Base-by-base conservation (phyloP, 2,797 vertebrate genomes). In the Epinephelus malabaricus region DNA sequence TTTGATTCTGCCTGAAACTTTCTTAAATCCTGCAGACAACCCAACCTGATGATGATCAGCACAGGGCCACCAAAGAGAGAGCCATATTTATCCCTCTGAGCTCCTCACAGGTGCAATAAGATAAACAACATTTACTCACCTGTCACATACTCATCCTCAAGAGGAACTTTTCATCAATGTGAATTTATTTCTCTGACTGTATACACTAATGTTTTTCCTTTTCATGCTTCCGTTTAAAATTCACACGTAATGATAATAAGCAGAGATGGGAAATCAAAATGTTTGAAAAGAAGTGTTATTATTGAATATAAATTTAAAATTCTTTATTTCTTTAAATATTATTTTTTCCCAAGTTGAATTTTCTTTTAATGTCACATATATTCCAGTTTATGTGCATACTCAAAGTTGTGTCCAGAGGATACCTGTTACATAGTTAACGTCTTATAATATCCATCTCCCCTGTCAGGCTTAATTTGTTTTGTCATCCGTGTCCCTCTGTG, bases 401-500 rank as follows among this genome's bases (percentile, higher is more conserved):
- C 40, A 10, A 69, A 54, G 27, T 67, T 58, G 17, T 72, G 55
- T 67, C 21, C 1, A 27, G 61, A 77, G 49, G 19, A 51, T 53
- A n/a, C 49, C n/a, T 69, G 64, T 58, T 64, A 30, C 43, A 14
- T 27, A 81, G 55, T 49, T 73, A 76, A 77, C 65, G 7, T 23
- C 54, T 82, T 25, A 46, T 46, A 50, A 59, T 73, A 79, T 81
- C 50, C 65, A 71, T 43, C 71, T 60, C 2, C 5, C 56, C 53
- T 92, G 91, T 93, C 91, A 90, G 51, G 8, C 81, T 88, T 72
- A 86, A 90, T 94, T 91, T 76, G 62, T 76, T 55, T 87, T 72
- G 87, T 92, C 78, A 78, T 69, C 47, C 68, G 53, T 45, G 78
- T 79, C 75, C 68, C 68, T 69, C 34, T 58, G 69, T 69, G 21